These are phyloP conservation scores for Oreochromis mossambicus DNA, from an alignment of 2,797 vertebrate species.

Conservation along the genomic window DNA sequence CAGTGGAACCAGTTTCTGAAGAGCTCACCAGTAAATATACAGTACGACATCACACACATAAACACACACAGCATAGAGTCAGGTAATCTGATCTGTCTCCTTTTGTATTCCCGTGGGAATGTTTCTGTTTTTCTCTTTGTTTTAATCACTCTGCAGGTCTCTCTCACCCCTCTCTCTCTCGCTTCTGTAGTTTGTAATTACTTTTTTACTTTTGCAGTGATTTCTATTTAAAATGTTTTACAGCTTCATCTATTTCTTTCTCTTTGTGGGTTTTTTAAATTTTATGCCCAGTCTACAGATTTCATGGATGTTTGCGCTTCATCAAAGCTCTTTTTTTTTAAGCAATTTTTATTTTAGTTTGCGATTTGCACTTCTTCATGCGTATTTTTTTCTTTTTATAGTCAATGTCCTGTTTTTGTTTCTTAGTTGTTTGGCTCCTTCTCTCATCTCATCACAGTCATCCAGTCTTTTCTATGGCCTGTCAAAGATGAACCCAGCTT, in stretches of 20 bases:
- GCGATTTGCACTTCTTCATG: accelerated
- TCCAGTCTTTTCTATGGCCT: no score
- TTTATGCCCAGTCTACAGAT: neutral
- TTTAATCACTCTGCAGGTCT: neutral
- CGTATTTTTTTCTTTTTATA: neutral
- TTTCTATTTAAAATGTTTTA: neutral
- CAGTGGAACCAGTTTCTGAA: neutral
- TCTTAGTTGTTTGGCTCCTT: neutral
- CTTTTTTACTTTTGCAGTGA: neutral
- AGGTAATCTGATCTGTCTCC: neutral
- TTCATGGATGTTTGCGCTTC: neutral
- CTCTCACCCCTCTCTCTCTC: neutral
- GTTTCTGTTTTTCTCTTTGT: neutral
- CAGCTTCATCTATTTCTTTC: neutral
- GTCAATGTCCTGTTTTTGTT: neutral
- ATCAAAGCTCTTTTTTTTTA: neutral
- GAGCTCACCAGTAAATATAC: neutral
- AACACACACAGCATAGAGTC: neutral
- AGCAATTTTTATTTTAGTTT: neutral
- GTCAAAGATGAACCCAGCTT: neutral
- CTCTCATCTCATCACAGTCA: neutral
- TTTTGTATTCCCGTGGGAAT: neutral
- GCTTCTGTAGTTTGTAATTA: neutral
- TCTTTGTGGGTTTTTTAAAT: neutral
- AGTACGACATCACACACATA: neutral